Percentiles rank a stretch among this genome's conserved stretches.
These are phyloP conservation scores for Bombus impatiens DNA, from an alignment of 1,140 invertebrate genomes.

Conservation along the genomic window DNA sequence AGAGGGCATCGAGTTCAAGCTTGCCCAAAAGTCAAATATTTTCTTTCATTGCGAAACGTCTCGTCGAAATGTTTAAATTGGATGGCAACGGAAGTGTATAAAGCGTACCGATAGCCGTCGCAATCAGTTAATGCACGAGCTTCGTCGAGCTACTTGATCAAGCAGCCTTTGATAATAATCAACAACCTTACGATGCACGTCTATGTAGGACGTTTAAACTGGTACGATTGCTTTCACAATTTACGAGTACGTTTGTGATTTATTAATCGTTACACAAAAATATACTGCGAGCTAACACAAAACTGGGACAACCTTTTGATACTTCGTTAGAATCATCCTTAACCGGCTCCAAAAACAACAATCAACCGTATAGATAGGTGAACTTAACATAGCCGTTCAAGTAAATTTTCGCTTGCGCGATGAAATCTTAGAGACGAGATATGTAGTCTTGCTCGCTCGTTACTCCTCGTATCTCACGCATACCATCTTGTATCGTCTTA, in stretches of 20 bases:
- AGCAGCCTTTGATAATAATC: constrained; percentile 27
- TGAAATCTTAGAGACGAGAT: background rate
- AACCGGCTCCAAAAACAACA: constrained; percentile 42
- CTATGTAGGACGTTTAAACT: constrained; percentile 24
- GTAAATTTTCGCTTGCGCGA: background rate
- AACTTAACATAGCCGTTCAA: too few species aligned
- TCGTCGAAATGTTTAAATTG: background rate
- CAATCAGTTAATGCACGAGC: constrained; percentile 40
- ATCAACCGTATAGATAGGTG: background rate
- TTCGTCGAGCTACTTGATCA: background rate
- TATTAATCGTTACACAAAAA: constrained; percentile 31
- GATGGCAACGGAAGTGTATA: background rate
- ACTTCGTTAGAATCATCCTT: constrained; percentile 21
- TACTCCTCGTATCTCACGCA: background rate
- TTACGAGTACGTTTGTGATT: constrained; percentile 30
- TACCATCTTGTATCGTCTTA: background rate
- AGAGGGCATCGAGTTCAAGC: too few species aligned
- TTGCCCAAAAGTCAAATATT: background rate
- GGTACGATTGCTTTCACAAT: constrained; percentile 36
- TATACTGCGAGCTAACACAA: constrained; percentile 3
- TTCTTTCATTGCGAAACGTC: background rate
- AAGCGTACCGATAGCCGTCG: background rate
- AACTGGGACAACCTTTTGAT: constrained; percentile 34
- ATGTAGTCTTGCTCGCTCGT: background rate
- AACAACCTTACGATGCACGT: background rate